These are phyloP conservation scores for Mesembrinibis cayennensis DNA, from an alignment of 2,113 vertebrate species.

Conservation along the genomic window DNA sequence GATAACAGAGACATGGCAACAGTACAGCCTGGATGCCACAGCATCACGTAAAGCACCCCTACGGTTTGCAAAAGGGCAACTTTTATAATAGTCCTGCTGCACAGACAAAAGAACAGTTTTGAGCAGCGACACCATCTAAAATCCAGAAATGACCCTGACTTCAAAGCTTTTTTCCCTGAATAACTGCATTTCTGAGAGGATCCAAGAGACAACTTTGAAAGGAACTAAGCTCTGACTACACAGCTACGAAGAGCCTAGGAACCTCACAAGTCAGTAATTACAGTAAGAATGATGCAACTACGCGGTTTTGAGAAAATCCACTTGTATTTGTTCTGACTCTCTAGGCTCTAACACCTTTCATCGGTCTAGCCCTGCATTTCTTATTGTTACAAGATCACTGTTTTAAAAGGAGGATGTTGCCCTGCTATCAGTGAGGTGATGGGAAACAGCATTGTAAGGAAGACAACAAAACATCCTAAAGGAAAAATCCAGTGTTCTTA, in stretches of 20 bases:
- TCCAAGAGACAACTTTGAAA: not conserved
- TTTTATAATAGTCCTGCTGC: not conserved
- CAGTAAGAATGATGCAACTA: not conserved
- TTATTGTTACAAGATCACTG: not conserved
- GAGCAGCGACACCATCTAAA: not conserved
- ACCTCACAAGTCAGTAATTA: not conserved
- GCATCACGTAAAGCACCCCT: not conserved
- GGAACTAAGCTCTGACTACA: not conserved
- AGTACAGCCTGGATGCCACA: not conserved
- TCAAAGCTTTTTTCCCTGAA: not conserved
- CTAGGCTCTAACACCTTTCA: not conserved
- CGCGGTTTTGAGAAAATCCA: not conserved
- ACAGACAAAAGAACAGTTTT: not conserved
- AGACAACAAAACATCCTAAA: not conserved
- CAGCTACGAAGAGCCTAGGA: not conserved
- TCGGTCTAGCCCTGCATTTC: not conserved
- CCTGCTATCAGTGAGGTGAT: not conserved
- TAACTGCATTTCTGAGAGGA: not conserved
- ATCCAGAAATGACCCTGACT: not conserved
- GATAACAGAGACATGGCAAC: fast-evolving
- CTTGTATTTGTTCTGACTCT: not conserved
- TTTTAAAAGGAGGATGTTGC: not conserved
- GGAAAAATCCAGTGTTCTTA: not conserved
- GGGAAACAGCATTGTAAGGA: not conserved
- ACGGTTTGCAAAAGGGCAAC: not conserved